Percentiles rank a stretch among this genome's conserved stretches.
Conservation (phyloP, 2,888 invertebrate genomes). For the Xiphydria camelus region DNA sequence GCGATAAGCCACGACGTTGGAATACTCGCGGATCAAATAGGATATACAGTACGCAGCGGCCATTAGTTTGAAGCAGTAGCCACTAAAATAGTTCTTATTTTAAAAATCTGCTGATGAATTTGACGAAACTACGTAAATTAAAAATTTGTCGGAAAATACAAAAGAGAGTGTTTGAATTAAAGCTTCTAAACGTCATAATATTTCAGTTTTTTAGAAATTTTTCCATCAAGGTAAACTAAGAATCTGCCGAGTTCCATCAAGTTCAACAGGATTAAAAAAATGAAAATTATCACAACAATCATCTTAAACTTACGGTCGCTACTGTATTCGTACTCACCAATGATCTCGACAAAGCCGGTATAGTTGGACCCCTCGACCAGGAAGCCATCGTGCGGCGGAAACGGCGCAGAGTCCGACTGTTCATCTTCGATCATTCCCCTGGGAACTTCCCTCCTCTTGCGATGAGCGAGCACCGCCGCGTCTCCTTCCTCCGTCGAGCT, state of each 20-base stretch:
- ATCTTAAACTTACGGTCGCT: too few relatives aligned
- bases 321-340: conserved; percentile 74
- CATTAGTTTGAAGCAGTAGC: not conserved
- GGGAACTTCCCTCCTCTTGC: conserved; percentile 28
- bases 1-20: conserved; percentile 7
- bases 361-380: conserved; percentile 80
- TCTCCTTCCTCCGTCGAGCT: conserved; percentile 16
- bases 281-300: conserved; percentile 4
- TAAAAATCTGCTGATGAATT: conserved; percentile 20
- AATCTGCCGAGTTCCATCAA: conserved; percentile 11
- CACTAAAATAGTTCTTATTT: conserved; percentile 9
- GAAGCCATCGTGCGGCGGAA: conserved; percentile 69
- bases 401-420: conserved; percentile 35
- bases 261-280: not conserved
- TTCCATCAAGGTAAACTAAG: not conserved
- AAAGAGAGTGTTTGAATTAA: too few relatives aligned
- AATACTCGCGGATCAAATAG: not conserved
- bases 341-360: conserved; percentile 82
- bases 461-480: conserved; percentile 7
- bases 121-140: too few relatives aligned
- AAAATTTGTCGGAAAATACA: too few relatives aligned
- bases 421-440: conserved; percentile 45
- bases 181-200: too few relatives aligned
- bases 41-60: too few relatives aligned
- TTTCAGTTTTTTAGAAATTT: too few relatives aligned